Percentiles rank a stretch among this genome's conserved stretches.
Conservation (phyloP, 2,113 vertebrate species). For the Vicugna pacos region DNA sequence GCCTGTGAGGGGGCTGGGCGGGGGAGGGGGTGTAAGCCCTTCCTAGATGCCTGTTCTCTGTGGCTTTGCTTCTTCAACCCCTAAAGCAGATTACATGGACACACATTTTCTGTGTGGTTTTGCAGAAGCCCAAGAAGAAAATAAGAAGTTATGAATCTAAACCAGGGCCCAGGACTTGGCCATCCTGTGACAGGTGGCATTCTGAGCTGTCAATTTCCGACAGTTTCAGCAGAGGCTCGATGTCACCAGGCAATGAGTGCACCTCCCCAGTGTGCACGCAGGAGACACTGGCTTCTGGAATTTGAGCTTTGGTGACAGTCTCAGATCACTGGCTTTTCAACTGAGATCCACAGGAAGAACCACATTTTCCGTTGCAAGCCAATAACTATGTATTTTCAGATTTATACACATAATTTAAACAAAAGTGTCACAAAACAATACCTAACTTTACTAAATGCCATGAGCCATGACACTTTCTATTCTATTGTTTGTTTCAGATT, state of each 20-base stretch:
- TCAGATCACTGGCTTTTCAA: neutral
- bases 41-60: neutral
- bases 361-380: neutral
- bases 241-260: neutral
- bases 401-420: neutral
- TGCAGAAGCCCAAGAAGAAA: neutral
- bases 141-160: neutral
- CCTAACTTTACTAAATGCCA: neutral
- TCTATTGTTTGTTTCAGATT: neutral
- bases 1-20: neutral
- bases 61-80: neutral
- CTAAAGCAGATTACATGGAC: neutral
- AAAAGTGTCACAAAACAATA: neutral
- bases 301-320: neutral
- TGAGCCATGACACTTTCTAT: neutral
- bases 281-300: neutral
- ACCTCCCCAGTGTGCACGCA: rapidly evolving
- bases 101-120: neutral
- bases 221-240: rapidly evolving
- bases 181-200: neutral
- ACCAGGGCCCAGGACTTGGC: neutral
- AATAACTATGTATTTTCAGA: neutral
- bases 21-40: neutral
- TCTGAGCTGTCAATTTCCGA: neutral
- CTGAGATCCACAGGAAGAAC: neutral